Evolutionary conservation across 2,797 vertebrate species (phyloP).

Genomic region (Acomys russatus): DNA sequence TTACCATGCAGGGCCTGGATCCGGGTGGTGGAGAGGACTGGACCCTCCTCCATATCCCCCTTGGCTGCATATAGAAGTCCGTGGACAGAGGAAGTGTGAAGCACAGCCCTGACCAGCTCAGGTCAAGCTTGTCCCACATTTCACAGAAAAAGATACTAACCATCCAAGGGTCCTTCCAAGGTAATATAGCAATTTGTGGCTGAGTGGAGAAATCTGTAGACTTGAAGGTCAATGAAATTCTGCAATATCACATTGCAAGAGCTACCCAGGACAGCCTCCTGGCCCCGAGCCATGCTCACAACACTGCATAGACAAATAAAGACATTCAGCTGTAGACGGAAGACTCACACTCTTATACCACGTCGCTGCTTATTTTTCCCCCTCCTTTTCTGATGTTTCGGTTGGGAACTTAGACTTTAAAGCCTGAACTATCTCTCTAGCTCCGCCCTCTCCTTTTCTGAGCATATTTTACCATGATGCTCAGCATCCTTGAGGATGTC

Average conservation of each 20-base stretch:
- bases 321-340: too few species aligned
- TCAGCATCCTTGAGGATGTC: neutral
- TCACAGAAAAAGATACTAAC: neutral
- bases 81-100: rapidly evolving
- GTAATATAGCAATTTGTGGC: neutral
- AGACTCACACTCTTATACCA: rapidly evolving
- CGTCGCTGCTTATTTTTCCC: rapidly evolving
- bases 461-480: rapidly evolving
- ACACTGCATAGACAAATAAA: rapidly evolving
- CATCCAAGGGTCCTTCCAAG: rapidly evolving
- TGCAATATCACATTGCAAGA: neutral
- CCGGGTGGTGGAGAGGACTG: rapidly evolving
- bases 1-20: too few species aligned
- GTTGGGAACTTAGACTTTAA: neutral
- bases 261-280: rapidly evolving
- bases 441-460: neutral
- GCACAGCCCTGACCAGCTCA: rapidly evolving
- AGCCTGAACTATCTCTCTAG: neutral
- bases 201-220: rapidly evolving
- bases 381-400: neutral
- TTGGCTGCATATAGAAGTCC: rapidly evolving
- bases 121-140: rapidly evolving
- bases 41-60: rapidly evolving
- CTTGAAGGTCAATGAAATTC: rapidly evolving
- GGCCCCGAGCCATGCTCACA: neutral